Evolutionary conservation across 2,888 invertebrate genomes (phyloP).

Genomic region (Conops quadrifasciatus): DNA sequence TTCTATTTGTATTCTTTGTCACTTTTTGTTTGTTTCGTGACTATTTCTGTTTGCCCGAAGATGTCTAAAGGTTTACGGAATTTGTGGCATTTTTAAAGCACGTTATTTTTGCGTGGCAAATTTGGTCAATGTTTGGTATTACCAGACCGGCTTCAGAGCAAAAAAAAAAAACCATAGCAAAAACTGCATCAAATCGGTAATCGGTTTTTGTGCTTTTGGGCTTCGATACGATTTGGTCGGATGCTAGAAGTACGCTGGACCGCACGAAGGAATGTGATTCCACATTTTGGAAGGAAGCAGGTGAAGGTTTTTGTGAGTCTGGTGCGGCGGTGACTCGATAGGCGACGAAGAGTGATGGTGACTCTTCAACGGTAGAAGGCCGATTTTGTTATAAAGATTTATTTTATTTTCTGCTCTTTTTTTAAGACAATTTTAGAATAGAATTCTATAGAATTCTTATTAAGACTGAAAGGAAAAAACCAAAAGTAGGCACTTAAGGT

Average conservation of each 20-base stretch:
- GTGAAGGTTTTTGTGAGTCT: constrained; percentile 24
- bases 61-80: background rate
- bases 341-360: background rate
- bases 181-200: constrained; percentile 6
- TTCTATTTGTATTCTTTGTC: background rate
- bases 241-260: constrained; percentile 46
- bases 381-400: too few species aligned
- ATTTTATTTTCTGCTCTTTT: too few species aligned
- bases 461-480: too few species aligned
- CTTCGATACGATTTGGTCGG: constrained; percentile 36
- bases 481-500: too few species aligned
- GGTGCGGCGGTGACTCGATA: background rate
- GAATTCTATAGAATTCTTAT: too few species aligned
- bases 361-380: too few species aligned
- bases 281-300: constrained; percentile 25
- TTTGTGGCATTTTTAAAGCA: constrained; percentile 27
- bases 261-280: constrained; percentile 35
- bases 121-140: constrained; percentile 19
- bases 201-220: background rate
- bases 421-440: too few species aligned
- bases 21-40: background rate
- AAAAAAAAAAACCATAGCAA: background rate
- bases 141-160: background rate
- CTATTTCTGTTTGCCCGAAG: background rate
- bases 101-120: constrained; percentile 24